Conservation (phyloP, 2,797 vertebrate species). For the Odontamblyopus rebecca region DNA sequence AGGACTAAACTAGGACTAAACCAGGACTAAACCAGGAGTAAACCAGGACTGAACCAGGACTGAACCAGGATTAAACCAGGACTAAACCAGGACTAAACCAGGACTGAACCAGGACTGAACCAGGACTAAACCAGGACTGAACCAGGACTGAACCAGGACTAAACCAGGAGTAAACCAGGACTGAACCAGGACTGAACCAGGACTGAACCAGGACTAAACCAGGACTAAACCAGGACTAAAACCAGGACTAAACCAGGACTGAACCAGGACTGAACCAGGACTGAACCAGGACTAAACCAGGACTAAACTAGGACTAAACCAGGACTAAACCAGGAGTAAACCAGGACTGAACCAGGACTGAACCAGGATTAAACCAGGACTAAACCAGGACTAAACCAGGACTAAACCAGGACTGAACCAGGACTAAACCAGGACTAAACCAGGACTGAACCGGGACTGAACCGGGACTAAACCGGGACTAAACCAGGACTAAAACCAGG, state of each 20-base stretch:
- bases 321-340: background rate
- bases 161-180: too few relatives aligned
- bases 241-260: too few relatives aligned
- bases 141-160: too few relatives aligned
- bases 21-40: background rate
- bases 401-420: background rate
- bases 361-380: background rate
- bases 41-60: background rate
- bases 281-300: background rate
- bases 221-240: too few relatives aligned
- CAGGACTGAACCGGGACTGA: background rate
- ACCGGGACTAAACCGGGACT: background rate
- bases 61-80: background rate
- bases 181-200: too few relatives aligned
- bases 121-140: too few relatives aligned
- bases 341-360: background rate
- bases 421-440: background rate
- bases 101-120: too few relatives aligned
- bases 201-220: too few relatives aligned
- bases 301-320: background rate
- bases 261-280: background rate
- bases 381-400: background rate
- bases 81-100: background rate
- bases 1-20: background rate
- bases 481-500: background rate